Base-by-base conservation (phyloP, 2,888 invertebrate genomes). In the Creontiades dilutus region DNA sequence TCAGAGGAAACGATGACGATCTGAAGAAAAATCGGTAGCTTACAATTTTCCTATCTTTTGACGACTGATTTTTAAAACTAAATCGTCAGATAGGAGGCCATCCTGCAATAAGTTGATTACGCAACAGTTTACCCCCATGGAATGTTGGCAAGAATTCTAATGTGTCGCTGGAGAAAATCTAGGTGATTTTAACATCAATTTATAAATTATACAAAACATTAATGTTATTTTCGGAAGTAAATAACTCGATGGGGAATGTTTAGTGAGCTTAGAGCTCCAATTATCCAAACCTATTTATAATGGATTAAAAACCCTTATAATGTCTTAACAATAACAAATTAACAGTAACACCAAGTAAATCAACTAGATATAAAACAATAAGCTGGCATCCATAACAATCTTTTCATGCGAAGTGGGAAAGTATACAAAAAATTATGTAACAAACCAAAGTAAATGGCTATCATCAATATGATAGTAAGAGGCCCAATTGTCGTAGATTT, bases 321-420 rank as follows among this genome's bases (percentile, higher is more conserved):
- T 68, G 23, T 68, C 68, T 68, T n/a, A 23, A 68, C 23, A 23
- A 27, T 23, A 68, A 27, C 23, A 13, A 12, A 68, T 16, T n/a
- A 23, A 68, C 23, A 23, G 23, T 37, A 37, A 37, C 7, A 37
- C 37, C 7, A 37, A 37, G 37, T 37, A 37, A n/a, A 37, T 37
- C 23, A 68, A 68, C 23, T 68, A 68, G 68, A 23, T 68, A 68
- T 3, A 68, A 68, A 68, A 23, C 68, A 68, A 68, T 23, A 23
- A 68, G 19, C 27, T 23, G 61, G n/a, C 19, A 61, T 19, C 23
- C 23, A 5, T 19, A 68, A 68, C 23, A 13, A 68, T 23, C 5
- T 68, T 23, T 68, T 68, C 9, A 61, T 27, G 3, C 23, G 19
- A 68, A 68, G 23, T 68, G 23, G 23, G 23, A 68, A 68, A 68